These are phyloP conservation scores for Panthera tigris DNA, from an alignment of 2,113 vertebrate species.

Conservation along the genomic window DNA sequence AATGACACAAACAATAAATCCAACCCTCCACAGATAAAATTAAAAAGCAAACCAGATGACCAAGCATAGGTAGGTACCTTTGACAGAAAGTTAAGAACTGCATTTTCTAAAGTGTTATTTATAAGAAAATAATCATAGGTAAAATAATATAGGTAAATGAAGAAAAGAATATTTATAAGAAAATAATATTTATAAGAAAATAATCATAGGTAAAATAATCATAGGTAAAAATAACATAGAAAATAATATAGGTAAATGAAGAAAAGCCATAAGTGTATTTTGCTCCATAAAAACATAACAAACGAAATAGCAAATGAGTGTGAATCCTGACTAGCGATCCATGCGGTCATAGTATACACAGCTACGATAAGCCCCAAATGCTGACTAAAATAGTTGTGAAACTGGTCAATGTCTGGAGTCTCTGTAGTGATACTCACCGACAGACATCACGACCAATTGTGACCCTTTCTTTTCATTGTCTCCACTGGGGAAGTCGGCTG, in stretches of 20 bases:
- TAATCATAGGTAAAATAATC: not conserved
- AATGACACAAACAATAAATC: not conserved
- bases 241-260: not conserved
- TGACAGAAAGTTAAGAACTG: slow-evolving; percentile 14
- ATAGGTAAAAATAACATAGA: no score
- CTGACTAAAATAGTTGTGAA: not conserved
- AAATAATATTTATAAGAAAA: slow-evolving; percentile 11
- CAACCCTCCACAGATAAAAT: not conserved
- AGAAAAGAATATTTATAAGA: no score
- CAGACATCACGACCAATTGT: not conserved
- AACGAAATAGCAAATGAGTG: not conserved
- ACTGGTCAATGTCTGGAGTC: not conserved
- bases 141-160: no score
- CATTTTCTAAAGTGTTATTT: slow-evolving; percentile 8
- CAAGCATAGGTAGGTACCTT: not conserved
- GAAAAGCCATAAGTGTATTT: not conserved
- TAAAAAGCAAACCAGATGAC: slow-evolving; percentile 29
- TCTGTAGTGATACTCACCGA: not conserved
- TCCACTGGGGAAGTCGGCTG: not conserved
- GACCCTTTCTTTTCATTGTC: not conserved
- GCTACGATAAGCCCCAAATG: not conserved
- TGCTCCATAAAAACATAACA: not conserved
- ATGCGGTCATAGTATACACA: not conserved
- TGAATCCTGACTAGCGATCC: not conserved
- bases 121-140: not conserved